These are phyloP conservation scores for Tupaia tana DNA, from an alignment of 2,113 vertebrate species.

Conservation along the genomic window DNA sequence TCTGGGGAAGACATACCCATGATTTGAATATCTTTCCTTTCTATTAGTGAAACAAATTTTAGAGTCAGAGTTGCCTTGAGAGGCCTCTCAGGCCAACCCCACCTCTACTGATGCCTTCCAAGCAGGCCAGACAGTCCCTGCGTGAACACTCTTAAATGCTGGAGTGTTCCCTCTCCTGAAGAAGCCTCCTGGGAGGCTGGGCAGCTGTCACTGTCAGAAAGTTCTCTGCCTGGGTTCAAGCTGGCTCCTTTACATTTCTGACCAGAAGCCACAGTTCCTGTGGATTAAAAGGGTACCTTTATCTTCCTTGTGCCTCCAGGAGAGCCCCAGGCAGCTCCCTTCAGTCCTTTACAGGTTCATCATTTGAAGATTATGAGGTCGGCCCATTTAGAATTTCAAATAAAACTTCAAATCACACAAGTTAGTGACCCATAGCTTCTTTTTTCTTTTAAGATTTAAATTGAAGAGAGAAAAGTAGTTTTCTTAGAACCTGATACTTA, in stretches of 20 bases:
- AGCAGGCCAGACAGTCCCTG: not conserved
- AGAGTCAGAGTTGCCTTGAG: not conserved
- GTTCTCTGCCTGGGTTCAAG: too few relatives aligned
- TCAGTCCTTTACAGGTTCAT: not conserved
- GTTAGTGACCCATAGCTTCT: not conserved
- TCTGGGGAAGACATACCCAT: not conserved
- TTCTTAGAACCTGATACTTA: not conserved
- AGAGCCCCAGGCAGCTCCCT: too few relatives aligned
- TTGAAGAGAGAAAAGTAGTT: not conserved
- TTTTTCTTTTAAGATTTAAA: not conserved
- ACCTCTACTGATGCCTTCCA: rapidly evolving
- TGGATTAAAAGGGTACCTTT: too few relatives aligned
- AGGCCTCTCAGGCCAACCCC: not conserved
- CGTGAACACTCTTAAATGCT: too few relatives aligned
- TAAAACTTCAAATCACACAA: not conserved
- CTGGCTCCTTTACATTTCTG: too few relatives aligned
- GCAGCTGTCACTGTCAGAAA: not conserved
- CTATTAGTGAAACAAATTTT: not conserved
- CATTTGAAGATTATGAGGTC: not conserved
- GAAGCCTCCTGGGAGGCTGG: not conserved
- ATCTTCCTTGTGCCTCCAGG: not conserved
- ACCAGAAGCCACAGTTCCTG: not conserved
- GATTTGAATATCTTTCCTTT: not conserved
- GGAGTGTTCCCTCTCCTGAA: not conserved
- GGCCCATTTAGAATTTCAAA: not conserved